Evolutionary conservation across 1,140 invertebrate genomes (phyloP), one percentile per base, ranked within the genome.

Genomic region (Zaprionus camerounensis): DNA sequence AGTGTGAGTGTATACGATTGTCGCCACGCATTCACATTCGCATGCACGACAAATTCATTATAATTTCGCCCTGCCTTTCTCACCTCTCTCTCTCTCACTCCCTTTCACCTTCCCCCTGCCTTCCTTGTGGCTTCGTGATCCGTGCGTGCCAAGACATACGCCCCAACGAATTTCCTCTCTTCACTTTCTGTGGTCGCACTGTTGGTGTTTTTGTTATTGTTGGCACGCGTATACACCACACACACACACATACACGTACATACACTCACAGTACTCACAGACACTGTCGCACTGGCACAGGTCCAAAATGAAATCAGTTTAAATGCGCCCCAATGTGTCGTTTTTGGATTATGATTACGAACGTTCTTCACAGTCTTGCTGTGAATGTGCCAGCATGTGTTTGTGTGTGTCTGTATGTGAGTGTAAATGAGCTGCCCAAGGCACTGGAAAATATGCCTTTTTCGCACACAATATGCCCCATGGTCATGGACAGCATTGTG

Each of bases 251-350:
- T 3, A 46, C 13, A 38, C 13, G 41, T 2, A 58, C 17, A 58
- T 11, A n/a, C 2, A 46, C 17, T 2, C 46, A 31, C 24, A 20
- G 13, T 5, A 13, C 24, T 31, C 61, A 59, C n/a, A 64, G 31
- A 12, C 34, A 61, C 6, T 58, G 17, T 36, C 20, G 41, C 34
- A 22, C 57, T 65, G 53, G 56, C 77, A 41, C 83, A 68, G 76
- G 78, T 70, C 75, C 71, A 79, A 79, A 90, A 90, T 81, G 70
- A 88, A 88, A 90, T 88, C 85, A 72, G 79, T 90, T 88, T 85
- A 88, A 88, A 90, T 90, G 79, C 58, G 85, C 85, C 86, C 86
- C 85, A 81, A 90, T 90, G 86, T 90, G 85, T 90, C 76, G 85
- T 82, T 81, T 81, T 67, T 76, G 72, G 72, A 80, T 88, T 85